Percentiles rank a stretch among this genome's conserved stretches.
These are phyloP conservation scores for Drosophila testacea DNA, from an alignment of 2,888 invertebrate species.

Conservation along the genomic window DNA sequence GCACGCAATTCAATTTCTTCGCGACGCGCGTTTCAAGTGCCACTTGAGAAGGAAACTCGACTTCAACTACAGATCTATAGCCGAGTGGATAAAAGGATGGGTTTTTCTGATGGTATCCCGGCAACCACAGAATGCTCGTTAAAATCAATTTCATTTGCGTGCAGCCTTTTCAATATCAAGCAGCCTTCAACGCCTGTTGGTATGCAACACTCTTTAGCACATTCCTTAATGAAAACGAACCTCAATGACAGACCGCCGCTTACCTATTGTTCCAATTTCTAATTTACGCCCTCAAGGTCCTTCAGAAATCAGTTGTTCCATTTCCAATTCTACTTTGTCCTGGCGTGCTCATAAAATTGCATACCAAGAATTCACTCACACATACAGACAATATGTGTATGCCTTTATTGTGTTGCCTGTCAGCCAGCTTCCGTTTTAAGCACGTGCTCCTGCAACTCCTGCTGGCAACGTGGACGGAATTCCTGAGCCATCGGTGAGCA, in stretches of 20 bases:
- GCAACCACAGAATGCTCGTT: slow-evolving; percentile 64
- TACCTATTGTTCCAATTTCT: slow-evolving; percentile 80
- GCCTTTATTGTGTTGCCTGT: slow-evolving; percentile 50
- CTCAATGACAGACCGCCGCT: slow-evolving; percentile 25
- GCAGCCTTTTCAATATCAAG: slow-evolving; percentile 62
- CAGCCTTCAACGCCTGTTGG: slow-evolving; percentile 56
- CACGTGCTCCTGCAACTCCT: slow-evolving; percentile 72
- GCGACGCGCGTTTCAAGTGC: slow-evolving; percentile 59
- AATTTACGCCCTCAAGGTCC: slow-evolving; percentile 69
- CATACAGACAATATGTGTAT: slow-evolving; percentile 45
- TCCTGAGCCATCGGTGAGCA: slow-evolving; percentile 69
- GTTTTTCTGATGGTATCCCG: slow-evolving; percentile 32
- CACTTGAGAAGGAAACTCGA: slow-evolving; percentile 61
- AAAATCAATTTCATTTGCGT: slow-evolving; percentile 78
- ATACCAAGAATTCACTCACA: slow-evolving; percentile 59
- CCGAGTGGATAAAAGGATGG: slow-evolving; percentile 5
- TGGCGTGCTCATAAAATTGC: slow-evolving; percentile 69
- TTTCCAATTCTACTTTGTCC: slow-evolving; percentile 4
- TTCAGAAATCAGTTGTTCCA: slow-evolving; percentile 66
- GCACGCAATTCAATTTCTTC: slow-evolving; percentile 74
- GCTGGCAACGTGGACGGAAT: slow-evolving; percentile 81
- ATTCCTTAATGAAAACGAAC: slow-evolving; percentile 28
- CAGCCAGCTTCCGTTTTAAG: slow-evolving; percentile 65
- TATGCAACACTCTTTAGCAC: slow-evolving; percentile 59
- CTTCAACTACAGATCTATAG: slow-evolving; percentile 61